Conservation (phyloP, 2,113 vertebrate genomes). For the Stictonetta naevosa region DNA sequence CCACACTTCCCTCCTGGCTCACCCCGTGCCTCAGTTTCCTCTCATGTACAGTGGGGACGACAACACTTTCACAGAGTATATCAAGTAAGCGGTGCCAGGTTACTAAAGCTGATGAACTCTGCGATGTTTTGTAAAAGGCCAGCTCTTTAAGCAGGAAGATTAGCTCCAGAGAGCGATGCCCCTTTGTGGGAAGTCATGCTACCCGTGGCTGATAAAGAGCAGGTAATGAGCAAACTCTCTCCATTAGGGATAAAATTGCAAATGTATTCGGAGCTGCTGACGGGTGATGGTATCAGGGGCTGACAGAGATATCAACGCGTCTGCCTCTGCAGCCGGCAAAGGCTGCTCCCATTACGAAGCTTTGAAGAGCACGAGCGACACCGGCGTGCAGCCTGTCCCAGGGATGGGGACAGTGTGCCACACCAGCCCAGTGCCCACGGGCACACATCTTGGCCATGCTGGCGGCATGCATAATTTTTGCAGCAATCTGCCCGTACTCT, state of each 20-base stretch:
- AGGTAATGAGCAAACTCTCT: slow-evolving; percentile 41
- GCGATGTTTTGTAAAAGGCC: neutral
- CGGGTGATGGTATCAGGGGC: slow-evolving; percentile 46
- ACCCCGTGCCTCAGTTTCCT: slow-evolving; percentile 4
- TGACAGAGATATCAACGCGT: slow-evolving; percentile 51
- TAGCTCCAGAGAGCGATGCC: neutral
- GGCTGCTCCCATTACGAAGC: neutral
- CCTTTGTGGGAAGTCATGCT: neutral
- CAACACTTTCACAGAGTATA: rapidly evolving
- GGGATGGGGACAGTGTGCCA: rapidly evolving
- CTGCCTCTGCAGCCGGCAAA: neutral
- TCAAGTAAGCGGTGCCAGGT: rapidly evolving
- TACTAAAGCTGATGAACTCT: rapidly evolving
- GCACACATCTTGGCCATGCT: rapidly evolving
- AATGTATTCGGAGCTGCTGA: slow-evolving; percentile 46
- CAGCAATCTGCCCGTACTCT: rapidly evolving
- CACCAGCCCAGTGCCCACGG: rapidly evolving
- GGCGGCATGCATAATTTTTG: rapidly evolving
- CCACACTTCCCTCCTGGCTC: rapidly evolving
- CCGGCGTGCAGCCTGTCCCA: rapidly evolving
- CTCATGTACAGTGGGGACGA: rapidly evolving
- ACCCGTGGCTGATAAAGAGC: neutral
- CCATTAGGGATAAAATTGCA: slow-evolving; percentile 39
- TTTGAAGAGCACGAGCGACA: neutral
- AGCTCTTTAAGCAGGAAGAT: neutral